Percentiles rank a stretch among this genome's conserved stretches.
Evolutionary conservation across 2,888 invertebrate genomes (phyloP).

Genomic region (Lydus trimaculatus): DNA sequence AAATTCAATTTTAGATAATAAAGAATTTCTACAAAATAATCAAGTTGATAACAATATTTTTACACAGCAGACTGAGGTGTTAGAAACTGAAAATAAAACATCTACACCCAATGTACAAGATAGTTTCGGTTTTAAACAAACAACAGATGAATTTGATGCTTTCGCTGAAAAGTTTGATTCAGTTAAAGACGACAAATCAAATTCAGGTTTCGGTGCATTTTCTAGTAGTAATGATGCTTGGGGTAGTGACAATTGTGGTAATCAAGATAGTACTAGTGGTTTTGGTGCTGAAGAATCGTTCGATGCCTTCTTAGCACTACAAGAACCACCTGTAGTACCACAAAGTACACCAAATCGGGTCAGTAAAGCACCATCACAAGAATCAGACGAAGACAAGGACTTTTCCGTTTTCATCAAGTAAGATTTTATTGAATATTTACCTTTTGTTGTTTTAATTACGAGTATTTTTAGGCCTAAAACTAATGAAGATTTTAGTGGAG

Average conservation of each 20-base stretch:
- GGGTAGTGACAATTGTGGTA: slow-evolving; percentile 47
- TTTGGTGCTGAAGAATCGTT: slow-evolving; percentile 79
- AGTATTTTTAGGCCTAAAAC: slow-evolving; percentile 63
- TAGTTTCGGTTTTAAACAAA: neutral
- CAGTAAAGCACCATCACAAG: slow-evolving; percentile 72
- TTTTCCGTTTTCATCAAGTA: slow-evolving; percentile 84
- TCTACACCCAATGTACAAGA: slow-evolving; percentile 15
- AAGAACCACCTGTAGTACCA: slow-evolving; percentile 74
- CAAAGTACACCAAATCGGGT: slow-evolving; percentile 71
- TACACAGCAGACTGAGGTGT: slow-evolving; percentile 19
- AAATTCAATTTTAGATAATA: slow-evolving; percentile 36
- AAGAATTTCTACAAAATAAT: slow-evolving; percentile 31
- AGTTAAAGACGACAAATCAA: slow-evolving; percentile 63
- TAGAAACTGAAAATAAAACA: slow-evolving; percentile 13
- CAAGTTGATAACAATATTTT: slow-evolving; percentile 15
- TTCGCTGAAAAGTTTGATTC: slow-evolving; percentile 90
- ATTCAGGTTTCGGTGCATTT: slow-evolving; percentile 65
- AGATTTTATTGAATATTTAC: slow-evolving; percentile 32
- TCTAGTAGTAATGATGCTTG: slow-evolving; percentile 56
- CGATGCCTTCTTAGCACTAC: slow-evolving; percentile 82
- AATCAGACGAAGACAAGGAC: slow-evolving; percentile 79
- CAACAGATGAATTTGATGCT: slow-evolving; percentile 78
- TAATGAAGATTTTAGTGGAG: slow-evolving; percentile 61
- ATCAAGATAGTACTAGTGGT: slow-evolving; percentile 58
- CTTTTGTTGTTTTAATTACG: slow-evolving; percentile 1